A percentile compares a stretch with the other conserved stretches of the same genome.
phyloP scores from a whole-genome alignment of 2,113 vertebrate species.

The Astatotilapia flaviijosephi region DNA sequence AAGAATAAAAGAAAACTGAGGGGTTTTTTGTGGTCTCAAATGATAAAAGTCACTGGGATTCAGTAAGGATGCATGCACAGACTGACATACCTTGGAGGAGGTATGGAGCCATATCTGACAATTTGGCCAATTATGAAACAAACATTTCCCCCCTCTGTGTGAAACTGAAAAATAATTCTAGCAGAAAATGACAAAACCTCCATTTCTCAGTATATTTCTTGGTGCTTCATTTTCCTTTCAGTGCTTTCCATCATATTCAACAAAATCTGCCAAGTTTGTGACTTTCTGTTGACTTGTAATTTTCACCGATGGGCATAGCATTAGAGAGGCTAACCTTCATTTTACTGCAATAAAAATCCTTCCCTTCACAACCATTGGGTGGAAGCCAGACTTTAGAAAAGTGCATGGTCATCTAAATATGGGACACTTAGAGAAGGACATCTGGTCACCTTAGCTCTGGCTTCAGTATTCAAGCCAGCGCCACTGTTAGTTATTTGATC shows the following conservation, averaged over 20 bases:
- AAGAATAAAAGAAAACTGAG: neutral
- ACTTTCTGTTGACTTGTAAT: neutral
- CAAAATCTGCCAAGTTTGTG: neutral
- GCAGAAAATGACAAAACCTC: neutral
- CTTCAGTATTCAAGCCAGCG: neutral
- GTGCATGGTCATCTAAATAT: neutral
- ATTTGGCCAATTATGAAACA: neutral
- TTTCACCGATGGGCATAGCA: fast-evolving
- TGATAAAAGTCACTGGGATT: neutral
- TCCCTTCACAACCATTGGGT: neutral
- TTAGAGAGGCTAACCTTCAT: neutral
- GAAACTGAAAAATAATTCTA: neutral
- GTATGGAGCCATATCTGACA: neutral
- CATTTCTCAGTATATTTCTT: neutral
- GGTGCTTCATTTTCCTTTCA: neutral
- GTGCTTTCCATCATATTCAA: neutral
- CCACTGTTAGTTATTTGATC: neutral
- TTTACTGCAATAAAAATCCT: neutral
- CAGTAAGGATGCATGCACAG: neutral
- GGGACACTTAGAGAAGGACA: neutral
- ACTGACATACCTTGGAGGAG: neutral
- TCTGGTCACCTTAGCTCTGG: neutral
- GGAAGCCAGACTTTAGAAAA: neutral
- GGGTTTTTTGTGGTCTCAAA: neutral
- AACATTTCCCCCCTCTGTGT: neutral